A percentile compares a stretch with the other conserved stretches of the same genome.
phyloP scores from a whole-genome alignment of 2,797 vertebrate species.

The Erithacus rubecula region DNA sequence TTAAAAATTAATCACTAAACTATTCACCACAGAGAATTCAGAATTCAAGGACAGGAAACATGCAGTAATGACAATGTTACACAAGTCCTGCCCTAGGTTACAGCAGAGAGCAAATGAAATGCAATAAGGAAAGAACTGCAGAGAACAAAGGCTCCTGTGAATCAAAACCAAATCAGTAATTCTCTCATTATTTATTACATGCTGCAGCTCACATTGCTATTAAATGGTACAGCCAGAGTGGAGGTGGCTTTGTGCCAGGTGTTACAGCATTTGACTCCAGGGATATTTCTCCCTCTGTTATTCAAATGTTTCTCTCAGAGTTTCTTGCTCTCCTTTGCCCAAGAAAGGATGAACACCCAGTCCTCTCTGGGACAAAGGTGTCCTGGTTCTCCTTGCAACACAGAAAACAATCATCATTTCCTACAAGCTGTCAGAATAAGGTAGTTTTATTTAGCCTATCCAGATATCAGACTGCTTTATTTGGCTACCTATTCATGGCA shows the following conservation, averaged over 20 bases:
- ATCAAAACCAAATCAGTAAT: neutral
- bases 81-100: neutral
- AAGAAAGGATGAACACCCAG: neutral
- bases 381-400: neutral
- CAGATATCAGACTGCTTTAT: neutral
- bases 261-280: neutral
- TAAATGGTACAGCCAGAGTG: neutral
- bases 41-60: slow-evolving; percentile 56
- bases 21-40: neutral
- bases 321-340: neutral
- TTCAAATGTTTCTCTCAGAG: neutral
- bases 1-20: neutral
- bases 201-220: neutral
- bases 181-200: neutral
- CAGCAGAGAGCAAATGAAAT: neutral
- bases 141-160: neutral
- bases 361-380: neutral
- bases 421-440: neutral
- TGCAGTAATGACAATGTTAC: neutral
- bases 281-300: neutral
- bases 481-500: neutral
- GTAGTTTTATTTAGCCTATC: neutral
- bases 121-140: neutral
- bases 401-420: neutral
- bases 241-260: neutral